phyloP scores from a whole-genome alignment of 2,797 vertebrate species.

The Lophotriccus pileatus region DNA sequence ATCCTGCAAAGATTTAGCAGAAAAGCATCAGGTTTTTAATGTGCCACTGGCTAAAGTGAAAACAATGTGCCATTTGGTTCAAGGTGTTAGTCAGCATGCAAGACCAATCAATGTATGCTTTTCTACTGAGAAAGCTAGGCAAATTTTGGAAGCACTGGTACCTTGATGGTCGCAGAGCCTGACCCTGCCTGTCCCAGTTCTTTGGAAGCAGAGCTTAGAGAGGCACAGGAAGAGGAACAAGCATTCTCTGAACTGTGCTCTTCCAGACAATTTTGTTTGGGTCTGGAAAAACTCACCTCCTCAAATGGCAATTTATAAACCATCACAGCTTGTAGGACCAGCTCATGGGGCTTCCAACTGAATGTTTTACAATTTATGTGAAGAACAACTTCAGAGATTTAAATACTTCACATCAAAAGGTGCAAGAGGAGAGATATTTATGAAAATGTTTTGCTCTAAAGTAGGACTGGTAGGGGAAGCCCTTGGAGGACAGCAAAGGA shows the following conservation, averaged over 20 bases:
- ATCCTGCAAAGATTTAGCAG: background rate
- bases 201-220: background rate
- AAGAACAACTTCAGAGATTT: conserved; percentile 29
- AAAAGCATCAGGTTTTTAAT: background rate
- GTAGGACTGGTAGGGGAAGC: background rate
- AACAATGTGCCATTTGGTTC: background rate
- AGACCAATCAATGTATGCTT: background rate
- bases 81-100: background rate
- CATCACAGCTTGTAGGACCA: background rate
- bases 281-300: background rate
- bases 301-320: background rate
- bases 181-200: background rate
- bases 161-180: fast-evolving
- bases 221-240: background rate
- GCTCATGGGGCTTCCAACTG: background rate
- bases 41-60: background rate
- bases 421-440: background rate
- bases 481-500: background rate
- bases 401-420: conserved; percentile 48
- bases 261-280: background rate
- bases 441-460: conserved; percentile 4
- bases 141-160: background rate
- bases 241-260: background rate
- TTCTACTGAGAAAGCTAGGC: background rate
- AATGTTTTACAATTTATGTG: background rate